Evolutionary conservation across 1,140 invertebrate genomes (phyloP), one percentile per base, ranked within the genome.

Genomic region (Orius insidiosus): DNA sequence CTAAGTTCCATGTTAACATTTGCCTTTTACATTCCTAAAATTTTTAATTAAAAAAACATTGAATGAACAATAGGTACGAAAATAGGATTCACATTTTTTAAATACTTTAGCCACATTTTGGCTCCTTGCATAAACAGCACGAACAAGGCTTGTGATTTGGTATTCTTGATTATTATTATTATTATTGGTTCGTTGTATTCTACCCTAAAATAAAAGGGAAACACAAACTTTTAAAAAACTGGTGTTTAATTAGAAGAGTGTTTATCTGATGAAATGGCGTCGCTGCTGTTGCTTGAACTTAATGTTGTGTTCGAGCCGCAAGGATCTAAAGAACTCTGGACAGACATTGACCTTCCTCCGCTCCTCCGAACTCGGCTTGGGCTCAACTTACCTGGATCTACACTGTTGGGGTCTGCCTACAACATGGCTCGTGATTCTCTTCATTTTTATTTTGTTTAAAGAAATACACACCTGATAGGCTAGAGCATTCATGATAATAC

Each of bases 341-440:
- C 85, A 49, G 83, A 87, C 85, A 89, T 88, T 51, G 80, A 85
- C 36, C 84, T 72, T 33, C 82, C 85, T 47, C 78, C 75, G 35
- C 70, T 71, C 24, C 54, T 32, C 55, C 82, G 80, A 65, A 85
- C 77, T 72, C 82, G 68, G 66, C 80, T 76, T 58, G 83, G 81
- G 57, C 83, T 86, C 59, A 88, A 71, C 64, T 87, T 87, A 62
- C 75, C 76, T 66, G 82, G 84, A 69, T 89, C 85, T 71, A 89
- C 78, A 74, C 85, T 87, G 72, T 78, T 79, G 71, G 85, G 85
- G 76, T 90, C 85, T 79, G 86, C 86, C 84, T 90, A 72, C 82
- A 82, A 43, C 41, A 43, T 24, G 24, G 24, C 24, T 24, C 24
- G 13, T 9, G 11, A 6, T n/a, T 24, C 9, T 13, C 15, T 10